Evolutionary conservation across 2,797 vertebrate species (phyloP).

Genomic region (Jordanella pulchra): DNA sequence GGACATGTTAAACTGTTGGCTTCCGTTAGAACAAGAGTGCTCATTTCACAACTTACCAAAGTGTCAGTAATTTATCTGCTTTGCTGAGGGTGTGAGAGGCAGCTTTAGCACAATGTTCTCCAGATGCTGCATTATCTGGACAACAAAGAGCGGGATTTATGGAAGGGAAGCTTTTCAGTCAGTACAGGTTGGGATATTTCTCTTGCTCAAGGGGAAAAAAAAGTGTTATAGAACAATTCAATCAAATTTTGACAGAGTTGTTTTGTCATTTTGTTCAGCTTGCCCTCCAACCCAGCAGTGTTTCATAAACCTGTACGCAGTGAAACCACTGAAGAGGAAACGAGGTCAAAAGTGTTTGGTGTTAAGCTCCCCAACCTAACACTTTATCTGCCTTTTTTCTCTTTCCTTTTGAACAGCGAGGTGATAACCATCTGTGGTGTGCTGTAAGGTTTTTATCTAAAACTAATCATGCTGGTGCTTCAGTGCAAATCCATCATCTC

Average conservation of each 20-base stretch:
- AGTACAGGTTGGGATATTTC: conserved; percentile 59
- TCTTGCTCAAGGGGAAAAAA: conserved; percentile 51
- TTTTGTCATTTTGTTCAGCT: conserved; percentile 56
- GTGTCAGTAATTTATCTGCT: conserved; percentile 71
- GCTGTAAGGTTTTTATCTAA: conserved; percentile 1
- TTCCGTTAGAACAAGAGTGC: conserved; percentile 61
- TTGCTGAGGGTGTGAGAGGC: conserved; percentile 59
- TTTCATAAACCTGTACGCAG: conserved; percentile 63
- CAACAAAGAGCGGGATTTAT: conserved; percentile 68
- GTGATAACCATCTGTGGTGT: conserved; percentile 14
- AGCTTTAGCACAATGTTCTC: conserved; percentile 52
- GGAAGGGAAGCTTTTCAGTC: conserved; percentile 57
- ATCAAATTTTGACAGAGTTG: conserved; percentile 60
- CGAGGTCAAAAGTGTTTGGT: conserved; percentile 52
- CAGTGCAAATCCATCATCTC: background rate
- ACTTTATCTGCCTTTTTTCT: conserved; percentile 12
- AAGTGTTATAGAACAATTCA: conserved; percentile 55
- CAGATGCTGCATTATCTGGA: conserved; percentile 43
- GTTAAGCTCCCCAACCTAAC: conserved; percentile 33
- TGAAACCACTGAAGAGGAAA: conserved; percentile 45
- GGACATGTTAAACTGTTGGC: conserved; percentile 69
- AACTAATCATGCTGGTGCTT: conserved; percentile 5
- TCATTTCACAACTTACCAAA: conserved; percentile 70
- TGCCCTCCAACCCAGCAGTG: conserved; percentile 65
- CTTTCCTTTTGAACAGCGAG: conserved; percentile 11